Conservation (phyloP, 1,140 invertebrate genomes). For the Euura lappo region DNA sequence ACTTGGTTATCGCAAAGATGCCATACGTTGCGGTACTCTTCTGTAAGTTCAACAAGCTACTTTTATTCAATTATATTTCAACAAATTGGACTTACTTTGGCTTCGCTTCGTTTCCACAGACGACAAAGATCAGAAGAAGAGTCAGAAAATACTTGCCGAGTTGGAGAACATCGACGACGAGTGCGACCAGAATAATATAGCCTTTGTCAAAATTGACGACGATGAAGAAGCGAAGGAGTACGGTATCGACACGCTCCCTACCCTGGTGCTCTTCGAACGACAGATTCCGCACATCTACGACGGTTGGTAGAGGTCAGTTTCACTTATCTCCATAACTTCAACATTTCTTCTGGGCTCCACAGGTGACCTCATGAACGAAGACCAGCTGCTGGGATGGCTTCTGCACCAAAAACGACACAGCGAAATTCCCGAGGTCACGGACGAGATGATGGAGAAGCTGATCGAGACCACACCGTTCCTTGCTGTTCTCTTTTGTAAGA, state of each 20-base stretch:
- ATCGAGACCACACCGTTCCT: conserved; percentile 80
- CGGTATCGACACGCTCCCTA: conserved; percentile 81
- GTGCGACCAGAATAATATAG: conserved; percentile 90
- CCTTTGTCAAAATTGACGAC: conserved; percentile 92
- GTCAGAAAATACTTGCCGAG: conserved; percentile 84
- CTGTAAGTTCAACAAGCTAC: conserved; percentile 70
- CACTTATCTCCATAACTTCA: background rate
- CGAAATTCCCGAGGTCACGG: conserved; percentile 90
- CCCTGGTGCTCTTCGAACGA: conserved; percentile 87
- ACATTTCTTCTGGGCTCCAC: conserved; percentile 19
- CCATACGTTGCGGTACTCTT: conserved; percentile 87
- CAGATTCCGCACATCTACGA: conserved; percentile 88
- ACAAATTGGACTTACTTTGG: conserved; percentile 7
- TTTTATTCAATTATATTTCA: conserved; percentile 7
- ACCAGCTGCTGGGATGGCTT: conserved; percentile 87
- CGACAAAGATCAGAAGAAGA: conserved; percentile 91
- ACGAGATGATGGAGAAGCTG: conserved; percentile 93
- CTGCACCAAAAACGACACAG: conserved; percentile 88
- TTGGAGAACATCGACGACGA: conserved; percentile 95
- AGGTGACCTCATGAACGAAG: conserved; percentile 90
- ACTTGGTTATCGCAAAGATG: conserved; percentile 89
- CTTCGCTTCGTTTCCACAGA: conserved; percentile 65
- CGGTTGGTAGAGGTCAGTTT: conserved; percentile 56
- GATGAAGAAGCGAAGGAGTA: conserved; percentile 88
- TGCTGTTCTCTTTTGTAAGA: conserved; percentile 87